Conservation (phyloP, 1,140 invertebrate species). For the Dendroctonus ponderosae region DNA sequence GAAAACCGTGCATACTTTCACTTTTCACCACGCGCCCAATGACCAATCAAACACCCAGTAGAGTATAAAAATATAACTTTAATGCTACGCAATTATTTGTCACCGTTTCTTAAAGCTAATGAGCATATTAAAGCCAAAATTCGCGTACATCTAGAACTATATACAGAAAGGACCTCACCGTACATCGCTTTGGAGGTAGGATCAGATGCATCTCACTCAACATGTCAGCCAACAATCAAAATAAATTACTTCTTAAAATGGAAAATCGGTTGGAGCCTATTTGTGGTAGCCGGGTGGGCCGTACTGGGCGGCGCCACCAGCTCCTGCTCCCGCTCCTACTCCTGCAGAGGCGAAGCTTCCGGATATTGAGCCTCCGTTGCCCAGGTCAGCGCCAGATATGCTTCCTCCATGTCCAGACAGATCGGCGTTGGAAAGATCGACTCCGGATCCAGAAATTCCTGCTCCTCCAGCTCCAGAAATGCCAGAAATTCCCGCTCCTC, state of each 20-base stretch:
- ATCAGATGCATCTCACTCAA: slow-evolving; percentile 23
- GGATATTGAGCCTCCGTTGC: slow-evolving; percentile 8
- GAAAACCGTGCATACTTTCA: no score
- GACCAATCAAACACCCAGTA: no score
- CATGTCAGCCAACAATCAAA: slow-evolving; percentile 9
- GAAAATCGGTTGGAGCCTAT: slow-evolving; percentile 10
- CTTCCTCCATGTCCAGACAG: slow-evolving; percentile 3
- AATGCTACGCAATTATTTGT: slow-evolving; percentile 23
- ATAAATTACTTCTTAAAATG: slow-evolving; percentile 18
- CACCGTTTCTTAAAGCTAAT: slow-evolving; percentile 32
- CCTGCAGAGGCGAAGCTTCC: background rate
- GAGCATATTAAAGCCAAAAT: slow-evolving; percentile 11
- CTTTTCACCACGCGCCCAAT: no score
- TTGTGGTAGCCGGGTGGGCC: slow-evolving; percentile 37
- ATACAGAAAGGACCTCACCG: slow-evolving; percentile 22
- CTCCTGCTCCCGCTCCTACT: slow-evolving; percentile 5
- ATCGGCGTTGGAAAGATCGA: slow-evolving; percentile 6
- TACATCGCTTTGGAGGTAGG: slow-evolving; percentile 10
- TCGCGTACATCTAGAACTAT: slow-evolving; percentile 12
- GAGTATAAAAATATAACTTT: slow-evolving; percentile 24
- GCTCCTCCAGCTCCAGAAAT: slow-evolving; percentile 9
- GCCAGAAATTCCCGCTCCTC: slow-evolving; percentile 1
- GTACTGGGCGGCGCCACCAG: slow-evolving; percentile 27
- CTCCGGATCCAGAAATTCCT: slow-evolving; percentile 18
- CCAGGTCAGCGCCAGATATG: slow-evolving; percentile 14